phyloP scores from a whole-genome alignment of 1,140 invertebrate genomes.

The Mizuhopecten yessoensis region DNA sequence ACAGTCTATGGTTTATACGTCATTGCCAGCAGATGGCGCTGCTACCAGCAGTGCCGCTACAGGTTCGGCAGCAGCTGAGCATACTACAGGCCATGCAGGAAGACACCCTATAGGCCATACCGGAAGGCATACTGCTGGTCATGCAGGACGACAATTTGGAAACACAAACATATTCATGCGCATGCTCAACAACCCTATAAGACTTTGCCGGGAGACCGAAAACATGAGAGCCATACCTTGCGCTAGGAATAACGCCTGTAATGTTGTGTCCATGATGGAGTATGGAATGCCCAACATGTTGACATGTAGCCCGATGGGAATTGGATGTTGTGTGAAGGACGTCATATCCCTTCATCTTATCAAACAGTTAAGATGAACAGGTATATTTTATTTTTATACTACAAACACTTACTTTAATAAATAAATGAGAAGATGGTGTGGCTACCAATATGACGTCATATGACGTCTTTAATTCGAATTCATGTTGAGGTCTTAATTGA shows the following conservation, averaged over 20 bases:
- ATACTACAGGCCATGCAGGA: not conserved
- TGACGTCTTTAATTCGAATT: no score
- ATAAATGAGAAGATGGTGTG: no score
- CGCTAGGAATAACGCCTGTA: conserved; percentile 51
- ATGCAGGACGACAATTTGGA: not conserved
- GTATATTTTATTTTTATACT: not conserved
- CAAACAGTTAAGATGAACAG: conserved; percentile 43
- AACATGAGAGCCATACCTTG: conserved; percentile 64
- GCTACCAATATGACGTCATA: no score
- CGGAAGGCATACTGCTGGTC: not conserved
- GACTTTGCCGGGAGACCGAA: conserved; percentile 62
- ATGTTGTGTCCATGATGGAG: conserved; percentile 57
- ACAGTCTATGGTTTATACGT: not conserved
- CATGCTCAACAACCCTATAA: conserved; percentile 53
- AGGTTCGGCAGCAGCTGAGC: not conserved
- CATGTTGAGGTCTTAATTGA: no score
- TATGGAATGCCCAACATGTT: conserved; percentile 64
- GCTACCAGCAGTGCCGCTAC: not conserved
- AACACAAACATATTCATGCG: conserved; percentile 45
- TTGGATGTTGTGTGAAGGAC: conserved; percentile 67
- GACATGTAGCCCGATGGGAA: conserved; percentile 63
- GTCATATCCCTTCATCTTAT: conserved; percentile 49
- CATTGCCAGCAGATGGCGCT: not conserved
- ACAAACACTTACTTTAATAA: no score
- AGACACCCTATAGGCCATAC: not conserved